These are phyloP conservation scores for Athetis lepigone DNA, from an alignment of 2,888 invertebrate species.

Conservation along the genomic window DNA sequence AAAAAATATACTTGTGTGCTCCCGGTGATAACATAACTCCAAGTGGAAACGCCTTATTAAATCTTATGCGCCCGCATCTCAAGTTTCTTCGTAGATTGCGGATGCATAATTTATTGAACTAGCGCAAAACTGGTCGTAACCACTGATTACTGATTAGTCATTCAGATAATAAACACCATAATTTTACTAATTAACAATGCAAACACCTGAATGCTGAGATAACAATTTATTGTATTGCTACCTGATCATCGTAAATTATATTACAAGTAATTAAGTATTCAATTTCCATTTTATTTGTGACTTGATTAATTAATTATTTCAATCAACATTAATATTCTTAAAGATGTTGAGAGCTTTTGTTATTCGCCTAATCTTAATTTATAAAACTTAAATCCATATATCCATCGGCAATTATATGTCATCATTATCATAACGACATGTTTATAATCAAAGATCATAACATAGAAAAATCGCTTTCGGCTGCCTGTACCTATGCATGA, in stretches of 20 bases:
- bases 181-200: conserved; percentile 42
- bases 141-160: conserved; percentile 38
- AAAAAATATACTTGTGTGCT: too few species aligned
- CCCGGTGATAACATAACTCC: too few species aligned
- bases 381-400: too few species aligned
- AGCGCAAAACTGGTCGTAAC: conserved; percentile 39
- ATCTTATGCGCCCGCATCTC: conserved; percentile 51
- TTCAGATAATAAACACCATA: conserved; percentile 29
- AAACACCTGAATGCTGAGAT: conserved; percentile 32
- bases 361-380: too few species aligned
- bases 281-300: conserved; percentile 4
- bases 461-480: too few species aligned
- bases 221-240: conserved; percentile 38
- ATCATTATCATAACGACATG: too few species aligned
- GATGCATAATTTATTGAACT: conserved; percentile 54
- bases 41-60: conserved; percentile 12
- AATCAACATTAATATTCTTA: background rate
- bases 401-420: too few species aligned
- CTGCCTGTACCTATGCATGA: too few species aligned
- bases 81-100: conserved; percentile 34
- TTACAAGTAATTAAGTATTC: conserved; percentile 1
- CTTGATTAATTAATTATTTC: background rate
- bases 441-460: too few species aligned
- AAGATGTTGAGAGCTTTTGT: background rate
- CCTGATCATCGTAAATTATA: conserved; percentile 17